Base-by-base conservation (phyloP, 2,113 vertebrate genomes). In the Lota lota region DNA sequence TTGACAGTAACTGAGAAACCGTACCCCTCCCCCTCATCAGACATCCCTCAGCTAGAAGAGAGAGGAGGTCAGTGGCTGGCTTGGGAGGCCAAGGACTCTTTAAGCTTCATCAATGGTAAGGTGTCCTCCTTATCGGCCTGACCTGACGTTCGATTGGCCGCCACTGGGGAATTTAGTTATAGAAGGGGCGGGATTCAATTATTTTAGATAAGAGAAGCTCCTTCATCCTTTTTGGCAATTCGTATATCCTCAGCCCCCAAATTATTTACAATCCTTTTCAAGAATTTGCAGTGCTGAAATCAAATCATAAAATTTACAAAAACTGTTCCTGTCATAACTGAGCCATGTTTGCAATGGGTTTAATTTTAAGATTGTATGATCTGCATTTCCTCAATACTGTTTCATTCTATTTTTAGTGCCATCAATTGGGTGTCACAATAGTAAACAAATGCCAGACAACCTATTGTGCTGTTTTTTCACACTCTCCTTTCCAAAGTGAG, bases 51-150 rank as follows among this genome's bases (percentile, higher is more conserved):
- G 84, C 80, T 91, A 88, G 86, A 89, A 83, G 86, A 87, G 78
- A 81, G 86, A 65, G 77, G 84, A 86, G 88, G 88, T 89, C 84
- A 89, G 21, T 90, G 84, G 87, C 86, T 90, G 84, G 87, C 78
- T 81, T 79, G 68, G 87, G 69, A 87, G 51, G 80, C 79, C 84
- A 73, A 78, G 73, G 78, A 85, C 83, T 67, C n/a, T 84, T 69
- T 89, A 85, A 83, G 83, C 81, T 88, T 90, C 88, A 89, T 87
- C 85, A 88, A 90, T 86, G 89, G 89, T 89, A 90, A 90, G 88
- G 87, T 83, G 81, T 79, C 77, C 79, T 82, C 78, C 71, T 79
- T 70, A 61, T 80, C 69, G 61, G 56, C 81, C 40, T 79, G 69
- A 71, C 69, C 80, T 68, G 69, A 74, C 76, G 78, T 75, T 56